Conservation (phyloP, 1,140 invertebrate species). For the Hyles vespertilio region DNA sequence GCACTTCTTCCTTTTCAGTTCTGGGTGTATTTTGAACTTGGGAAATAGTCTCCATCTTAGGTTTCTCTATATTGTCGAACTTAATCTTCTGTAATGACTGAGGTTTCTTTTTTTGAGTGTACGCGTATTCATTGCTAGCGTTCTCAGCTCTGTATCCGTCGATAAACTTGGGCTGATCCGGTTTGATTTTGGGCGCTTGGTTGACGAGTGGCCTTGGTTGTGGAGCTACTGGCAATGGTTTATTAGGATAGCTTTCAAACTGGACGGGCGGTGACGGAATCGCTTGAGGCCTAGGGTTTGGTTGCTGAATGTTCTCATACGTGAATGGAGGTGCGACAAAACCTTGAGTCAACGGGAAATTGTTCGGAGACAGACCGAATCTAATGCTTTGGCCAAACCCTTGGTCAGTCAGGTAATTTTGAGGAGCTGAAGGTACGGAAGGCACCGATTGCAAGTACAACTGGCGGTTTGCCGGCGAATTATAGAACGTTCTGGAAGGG, state of each 20-base stretch:
- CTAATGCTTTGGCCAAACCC: conserved; percentile 59
- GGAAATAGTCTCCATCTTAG: conserved; percentile 29
- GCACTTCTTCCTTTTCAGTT: conserved; percentile 80
- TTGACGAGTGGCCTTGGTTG: conserved; percentile 40
- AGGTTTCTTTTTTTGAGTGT: conserved; percentile 38
- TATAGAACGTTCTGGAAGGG: conserved; percentile 46
- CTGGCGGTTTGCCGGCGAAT: conserved; percentile 51
- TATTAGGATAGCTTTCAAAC: conserved; percentile 43
- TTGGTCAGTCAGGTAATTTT: conserved; percentile 59
- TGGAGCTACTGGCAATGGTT: conserved; percentile 32
- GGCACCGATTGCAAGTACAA: conserved; percentile 62
- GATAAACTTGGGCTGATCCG: conserved; percentile 48
- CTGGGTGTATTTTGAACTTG: conserved; percentile 35
- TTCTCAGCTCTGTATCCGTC: conserved; percentile 69
- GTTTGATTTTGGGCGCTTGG: conserved; percentile 31
- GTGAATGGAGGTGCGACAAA: conserved; percentile 52
- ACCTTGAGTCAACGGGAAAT: conserved; percentile 63
- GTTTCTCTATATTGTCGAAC: conserved; percentile 46
- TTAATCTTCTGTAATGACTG: conserved; percentile 58
- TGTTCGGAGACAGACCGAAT: conserved; percentile 51
- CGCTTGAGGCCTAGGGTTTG: conserved; percentile 38
- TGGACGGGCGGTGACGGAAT: conserved; percentile 36
- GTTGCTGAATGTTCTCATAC: conserved; percentile 43
- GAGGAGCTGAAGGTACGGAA: conserved; percentile 53
- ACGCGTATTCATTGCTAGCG: conserved; percentile 28